These are phyloP conservation scores for Streblospio benedicti DNA, from an alignment of 1,140 invertebrate genomes.

Conservation along the genomic window DNA sequence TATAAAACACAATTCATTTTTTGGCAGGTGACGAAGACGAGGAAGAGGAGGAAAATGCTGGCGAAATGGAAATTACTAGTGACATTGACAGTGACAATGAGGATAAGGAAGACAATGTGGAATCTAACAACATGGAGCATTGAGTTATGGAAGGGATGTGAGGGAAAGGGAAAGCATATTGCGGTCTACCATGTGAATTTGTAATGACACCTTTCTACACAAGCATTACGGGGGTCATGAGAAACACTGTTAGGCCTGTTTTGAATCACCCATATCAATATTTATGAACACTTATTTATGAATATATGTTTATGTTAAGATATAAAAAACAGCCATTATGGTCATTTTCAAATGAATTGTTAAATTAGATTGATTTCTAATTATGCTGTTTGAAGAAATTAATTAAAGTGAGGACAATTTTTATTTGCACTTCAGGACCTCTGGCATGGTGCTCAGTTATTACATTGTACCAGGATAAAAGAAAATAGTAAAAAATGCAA, in stretches of 20 bases:
- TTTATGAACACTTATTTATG: no score
- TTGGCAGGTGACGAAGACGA: background rate
- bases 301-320: background rate
- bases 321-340: background rate
- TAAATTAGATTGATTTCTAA: background rate
- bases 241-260: background rate
- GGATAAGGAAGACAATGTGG: background rate
- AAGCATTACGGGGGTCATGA: background rate
- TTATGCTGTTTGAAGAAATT: background rate
- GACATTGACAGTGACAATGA: conserved; percentile 2
- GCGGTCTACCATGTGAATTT: background rate
- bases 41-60: no score
- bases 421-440: no score
- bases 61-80: no score
- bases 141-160: background rate
- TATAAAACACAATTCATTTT: background rate
- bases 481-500: no score
- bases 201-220: background rate
- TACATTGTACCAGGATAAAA: no score
- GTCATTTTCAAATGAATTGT: background rate
- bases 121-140: background rate
- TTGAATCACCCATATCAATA: background rate
- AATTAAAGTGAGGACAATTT: background rate
- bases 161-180: background rate
- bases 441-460: no score